Evolutionary conservation across 2,113 vertebrate species (phyloP), one percentile per base, ranked within the genome.

Genomic region (Ochotona curzoniae): DNA sequence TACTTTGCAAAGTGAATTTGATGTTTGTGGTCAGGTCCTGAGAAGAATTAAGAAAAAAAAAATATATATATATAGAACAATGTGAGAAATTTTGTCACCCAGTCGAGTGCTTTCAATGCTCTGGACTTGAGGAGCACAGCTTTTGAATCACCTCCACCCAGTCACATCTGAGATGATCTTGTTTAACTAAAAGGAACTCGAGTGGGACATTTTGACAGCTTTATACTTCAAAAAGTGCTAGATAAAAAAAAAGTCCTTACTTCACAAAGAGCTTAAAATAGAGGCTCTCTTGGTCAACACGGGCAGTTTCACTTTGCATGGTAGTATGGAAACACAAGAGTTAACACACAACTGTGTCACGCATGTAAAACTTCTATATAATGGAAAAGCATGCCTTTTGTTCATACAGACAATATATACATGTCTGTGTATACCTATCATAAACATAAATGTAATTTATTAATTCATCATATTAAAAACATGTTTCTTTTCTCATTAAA

Each of bases 1-100:
- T 92, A 74, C 91, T 70, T 11, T 20, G 71, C 23, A 74, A 83
- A 78, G 10, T 78, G 38, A 93, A 81, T 26, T 49, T 78, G 32
- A 69, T 74, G 74, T 94, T 79, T 54, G 21, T 60, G 26, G 20
- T 64, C 12, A 23, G 26, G 11, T 54, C 51, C 38, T 35, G n/a
- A 83, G 61, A 12, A 67, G 13, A 54, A 64, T 67, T 35, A 25
- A 25, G 79, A 60, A 71, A 18, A 57, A 18, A 57, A 57, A 26
- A 90, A 32, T n/a, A n/a, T n/a, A n/a, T n/a, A n/a, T n/a, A n/a
- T n/a, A n/a, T n/a, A 93, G 69, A 35, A 12, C 5, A 1, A 7
- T 57, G 8, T 80, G 67, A 92, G 23, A 49, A 83, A 66, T 87
- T 23, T 44, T 14, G n/a, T 21, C 13, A 5, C 18, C 10, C 3